Conservation (phyloP, 1,140 invertebrate genomes). For the Potamilus streckersoni region DNA sequence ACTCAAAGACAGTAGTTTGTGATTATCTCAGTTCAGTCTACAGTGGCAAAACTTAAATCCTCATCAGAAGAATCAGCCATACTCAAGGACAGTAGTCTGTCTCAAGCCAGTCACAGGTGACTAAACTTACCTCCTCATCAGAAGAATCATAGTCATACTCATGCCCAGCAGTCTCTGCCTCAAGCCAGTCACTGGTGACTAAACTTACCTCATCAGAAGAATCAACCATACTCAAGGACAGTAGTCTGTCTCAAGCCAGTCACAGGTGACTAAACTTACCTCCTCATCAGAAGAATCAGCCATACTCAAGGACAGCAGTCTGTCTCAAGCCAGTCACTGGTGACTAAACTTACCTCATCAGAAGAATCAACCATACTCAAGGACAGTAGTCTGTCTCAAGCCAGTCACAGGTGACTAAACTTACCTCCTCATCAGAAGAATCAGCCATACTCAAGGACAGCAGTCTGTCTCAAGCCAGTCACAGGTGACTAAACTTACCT, state of each 20-base stretch:
- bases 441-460: too few species aligned
- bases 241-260: background rate
- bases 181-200: background rate
- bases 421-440: too few species aligned
- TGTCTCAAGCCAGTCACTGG: background rate
- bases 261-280: background rate
- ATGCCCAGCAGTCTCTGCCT: too few species aligned
- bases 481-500: background rate
- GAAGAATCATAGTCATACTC: constrained; percentile 35
- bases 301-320: too few species aligned
- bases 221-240: background rate
- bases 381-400: background rate
- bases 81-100: background rate
- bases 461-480: background rate
- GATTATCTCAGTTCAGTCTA: background rate
- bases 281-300: too few species aligned
- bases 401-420: background rate
- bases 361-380: background rate
- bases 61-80: background rate
- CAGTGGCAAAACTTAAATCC: background rate
- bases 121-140: background rate
- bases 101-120: background rate
- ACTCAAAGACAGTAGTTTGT: too few species aligned
- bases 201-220: background rate
- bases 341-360: background rate